Conservation (phyloP, 2,797 vertebrate species). For the Ptychadena robeensis region DNA sequence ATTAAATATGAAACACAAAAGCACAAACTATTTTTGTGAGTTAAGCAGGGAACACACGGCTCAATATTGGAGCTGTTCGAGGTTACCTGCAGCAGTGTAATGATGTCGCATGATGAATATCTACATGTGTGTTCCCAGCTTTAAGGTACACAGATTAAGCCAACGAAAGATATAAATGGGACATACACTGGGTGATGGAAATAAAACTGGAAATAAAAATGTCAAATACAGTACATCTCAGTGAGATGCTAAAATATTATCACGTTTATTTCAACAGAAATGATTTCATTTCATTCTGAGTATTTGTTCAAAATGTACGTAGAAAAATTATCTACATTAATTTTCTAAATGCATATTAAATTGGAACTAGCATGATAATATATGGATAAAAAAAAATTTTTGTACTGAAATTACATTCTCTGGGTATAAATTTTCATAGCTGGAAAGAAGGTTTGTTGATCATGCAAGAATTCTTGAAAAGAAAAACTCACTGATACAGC, state of each 20-base stretch:
- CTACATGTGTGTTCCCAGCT: too few species aligned
- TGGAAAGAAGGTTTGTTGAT: not conserved
- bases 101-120: too few species aligned
- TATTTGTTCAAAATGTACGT: not conserved
- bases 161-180: too few species aligned
- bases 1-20: too few species aligned
- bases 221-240: not conserved
- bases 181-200: too few species aligned
- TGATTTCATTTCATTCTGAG: constrained; percentile 13
- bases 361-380: constrained; percentile 9
- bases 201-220: not conserved
- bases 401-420: constrained; percentile 17
- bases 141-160: too few species aligned
- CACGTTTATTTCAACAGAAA: not conserved
- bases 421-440: constrained; percentile 2
- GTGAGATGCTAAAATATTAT: not conserved
- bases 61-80: too few species aligned
- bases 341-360: constrained; percentile 24
- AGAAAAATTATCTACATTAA: not conserved
- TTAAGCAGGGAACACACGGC: too few species aligned
- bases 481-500: not conserved
- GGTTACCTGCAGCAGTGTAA: too few species aligned
- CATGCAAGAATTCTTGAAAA: not conserved
- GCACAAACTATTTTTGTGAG: too few species aligned
- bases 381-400: constrained; percentile 2